Evolutionary conservation across 2,888 invertebrate genomes (phyloP), one percentile per base, ranked within the genome.

Genomic region (Mesoligia furuncula): DNA sequence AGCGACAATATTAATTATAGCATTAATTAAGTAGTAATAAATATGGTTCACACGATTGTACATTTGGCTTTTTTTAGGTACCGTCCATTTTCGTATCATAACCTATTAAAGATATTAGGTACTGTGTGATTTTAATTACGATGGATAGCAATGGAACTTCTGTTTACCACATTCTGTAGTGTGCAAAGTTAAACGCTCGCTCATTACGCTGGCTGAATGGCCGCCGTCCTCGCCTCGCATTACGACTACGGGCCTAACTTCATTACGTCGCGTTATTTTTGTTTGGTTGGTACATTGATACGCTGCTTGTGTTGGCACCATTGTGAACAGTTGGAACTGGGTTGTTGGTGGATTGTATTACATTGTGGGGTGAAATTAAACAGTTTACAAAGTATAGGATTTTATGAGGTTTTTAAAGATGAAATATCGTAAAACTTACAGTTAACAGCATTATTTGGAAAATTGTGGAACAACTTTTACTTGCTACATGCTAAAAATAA

Each of bases 141-240:
- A 39, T 51, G 24, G 17, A 17, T 36, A 7, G 15, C 20, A 36
- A 13, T 66, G 36, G 36, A n/a, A n/a, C 71, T 81, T 84, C 85
- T 82, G 70, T 7, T 0, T 3, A 6, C 6, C 17, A 7, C 27
- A 31, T 27, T 61, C 3, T 1, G 20, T 45, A 24, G 79, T 17
- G 6, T 3, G n/a, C 61, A 36, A 54, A 13, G 74, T 69, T 77
- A 83, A 85, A 83, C 69, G 86, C 54, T 80, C 66, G 71, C 85
- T 86, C 86, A 81, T 86, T 87, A 86, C 76, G 81, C 45, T 61
- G 83, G 75, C 62, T 81, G 85, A 85, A 85, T 81, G 75, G 80
- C 51, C 66, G 31, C 48, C 75, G 68, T 71, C 85, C 80, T 77
- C 36, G 80, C 85, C 71, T 85, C 68, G 71, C 79, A 80, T 85